These are phyloP conservation scores for Proales similis DNA, from an alignment of 1,140 invertebrate species.

Conservation along the genomic window DNA sequence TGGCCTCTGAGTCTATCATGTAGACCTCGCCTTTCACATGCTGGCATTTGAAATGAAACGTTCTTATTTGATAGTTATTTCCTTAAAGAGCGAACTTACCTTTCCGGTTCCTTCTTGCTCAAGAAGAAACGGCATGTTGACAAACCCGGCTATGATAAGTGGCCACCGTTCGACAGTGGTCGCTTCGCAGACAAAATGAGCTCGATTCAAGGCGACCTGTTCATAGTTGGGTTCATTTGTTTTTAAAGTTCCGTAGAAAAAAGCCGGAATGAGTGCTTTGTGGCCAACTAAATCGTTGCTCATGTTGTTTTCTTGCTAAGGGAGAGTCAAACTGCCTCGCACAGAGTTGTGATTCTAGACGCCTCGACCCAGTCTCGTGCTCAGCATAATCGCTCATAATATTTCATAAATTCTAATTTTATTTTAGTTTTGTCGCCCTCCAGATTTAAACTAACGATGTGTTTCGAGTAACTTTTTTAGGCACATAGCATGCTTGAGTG, in stretches of 20 bases:
- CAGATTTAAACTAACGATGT: too few species aligned
- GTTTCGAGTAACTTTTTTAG: too few species aligned
- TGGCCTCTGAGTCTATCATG: constrained; percentile 23
- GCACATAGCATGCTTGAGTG: too few species aligned
- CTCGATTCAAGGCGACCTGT: not conserved
- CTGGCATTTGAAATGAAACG: not conserved
- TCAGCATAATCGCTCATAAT: too few species aligned
- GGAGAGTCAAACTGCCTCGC: too few species aligned
- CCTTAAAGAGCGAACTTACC: constrained; percentile 1
- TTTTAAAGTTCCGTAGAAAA: constrained; percentile 37
- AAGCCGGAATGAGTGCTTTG: constrained; percentile 2
- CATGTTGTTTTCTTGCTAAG: too few species aligned
- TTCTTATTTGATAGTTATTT: not conserved
- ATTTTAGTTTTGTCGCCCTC: too few species aligned
- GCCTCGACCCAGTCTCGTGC: too few species aligned
- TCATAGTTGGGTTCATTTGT: constrained; percentile 29
- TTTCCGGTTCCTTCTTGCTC: constrained; percentile 36
- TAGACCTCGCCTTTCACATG: constrained; percentile 13
- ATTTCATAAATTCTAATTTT: too few species aligned
- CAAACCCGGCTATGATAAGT: constrained; percentile 15
- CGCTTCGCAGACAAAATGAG: constrained; percentile 19
- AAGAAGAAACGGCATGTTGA: constrained; percentile 32
- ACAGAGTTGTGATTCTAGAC: too few species aligned
- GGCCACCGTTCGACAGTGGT: constrained; percentile 27
- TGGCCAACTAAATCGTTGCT: too few species aligned